These are phyloP conservation scores for Hermodice carunculata DNA, from an alignment of 2,888 invertebrate genomes.

Conservation along the genomic window DNA sequence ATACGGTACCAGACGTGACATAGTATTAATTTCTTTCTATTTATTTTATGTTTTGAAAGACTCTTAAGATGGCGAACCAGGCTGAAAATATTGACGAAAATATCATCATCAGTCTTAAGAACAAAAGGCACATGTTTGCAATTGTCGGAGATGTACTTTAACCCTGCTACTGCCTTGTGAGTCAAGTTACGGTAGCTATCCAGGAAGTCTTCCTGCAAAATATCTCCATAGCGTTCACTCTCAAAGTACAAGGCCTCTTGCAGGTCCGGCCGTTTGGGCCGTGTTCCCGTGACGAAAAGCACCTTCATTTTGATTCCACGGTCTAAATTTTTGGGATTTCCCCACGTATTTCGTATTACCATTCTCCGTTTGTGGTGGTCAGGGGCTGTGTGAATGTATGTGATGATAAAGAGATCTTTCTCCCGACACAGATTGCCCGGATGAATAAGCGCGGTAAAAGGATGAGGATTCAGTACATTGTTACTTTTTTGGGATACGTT, in stretches of 20 bases:
- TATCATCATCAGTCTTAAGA: conserved; percentile 71
- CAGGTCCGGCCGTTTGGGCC: conserved; percentile 18
- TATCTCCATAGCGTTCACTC: conserved; percentile 59
- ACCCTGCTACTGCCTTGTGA: conserved; percentile 69
- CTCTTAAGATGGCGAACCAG: conserved; percentile 45
- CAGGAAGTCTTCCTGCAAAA: conserved; percentile 67
- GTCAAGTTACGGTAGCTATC: conserved; percentile 71
- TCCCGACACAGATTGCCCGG: conserved; percentile 44
- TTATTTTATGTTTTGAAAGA: conserved; percentile 13
- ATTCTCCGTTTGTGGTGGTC: conserved; percentile 62
- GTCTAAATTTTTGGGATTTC: conserved; percentile 48
- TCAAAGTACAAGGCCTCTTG: conserved; percentile 59
- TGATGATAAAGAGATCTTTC: conserved; percentile 49
- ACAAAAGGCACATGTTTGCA: conserved; percentile 66
- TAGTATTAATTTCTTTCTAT: conserved; percentile 48
- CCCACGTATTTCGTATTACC: conserved; percentile 67
- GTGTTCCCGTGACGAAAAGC: conserved; percentile 55
- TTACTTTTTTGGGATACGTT: too few species aligned
- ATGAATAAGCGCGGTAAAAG: conserved; percentile 53
- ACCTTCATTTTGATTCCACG: conserved; percentile 49
- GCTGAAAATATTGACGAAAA: conserved; percentile 71
- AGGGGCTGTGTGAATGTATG: conserved; percentile 68
- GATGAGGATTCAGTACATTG: conserved; percentile 50
- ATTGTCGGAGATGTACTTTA: conserved; percentile 68
- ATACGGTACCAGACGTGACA: conserved; percentile 68